These are phyloP conservation scores for Orcinus orca DNA, from an alignment of 2,113 vertebrate species.

Conservation along the genomic window DNA sequence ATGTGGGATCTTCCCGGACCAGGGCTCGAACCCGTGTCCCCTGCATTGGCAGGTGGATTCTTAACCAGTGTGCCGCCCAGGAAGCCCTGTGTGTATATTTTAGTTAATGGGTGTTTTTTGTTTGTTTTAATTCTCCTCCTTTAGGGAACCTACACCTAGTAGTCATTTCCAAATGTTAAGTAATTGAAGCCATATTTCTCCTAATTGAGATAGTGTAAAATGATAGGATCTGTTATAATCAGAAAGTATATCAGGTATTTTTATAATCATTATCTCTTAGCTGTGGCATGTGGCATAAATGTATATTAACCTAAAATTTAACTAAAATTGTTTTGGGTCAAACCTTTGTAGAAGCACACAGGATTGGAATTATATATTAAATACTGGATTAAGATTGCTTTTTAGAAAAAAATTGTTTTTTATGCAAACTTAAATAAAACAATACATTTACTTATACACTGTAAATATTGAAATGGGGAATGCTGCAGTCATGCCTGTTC, in stretches of 20 bases:
- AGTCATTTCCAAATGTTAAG: neutral
- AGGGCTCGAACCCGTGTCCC: no score
- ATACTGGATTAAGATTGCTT: neutral
- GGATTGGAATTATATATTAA: constrained; percentile 35
- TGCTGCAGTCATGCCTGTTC: neutral
- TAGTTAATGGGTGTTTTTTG: neutral
- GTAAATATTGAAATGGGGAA: neutral
- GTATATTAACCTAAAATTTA: neutral
- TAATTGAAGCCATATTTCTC: neutral
- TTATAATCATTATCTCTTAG: neutral
- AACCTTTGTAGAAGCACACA: constrained; percentile 14
- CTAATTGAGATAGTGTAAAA: neutral
- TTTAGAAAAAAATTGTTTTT: constrained; percentile 7
- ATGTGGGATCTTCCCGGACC: no score
- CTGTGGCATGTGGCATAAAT: neutral
- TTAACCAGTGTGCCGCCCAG: no score
- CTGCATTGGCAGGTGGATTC: no score
- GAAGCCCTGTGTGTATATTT: neutral
- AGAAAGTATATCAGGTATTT: neutral
- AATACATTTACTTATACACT: neutral
- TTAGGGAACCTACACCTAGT: constrained; percentile 7
- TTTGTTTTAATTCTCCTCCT: neutral
- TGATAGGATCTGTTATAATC: neutral
- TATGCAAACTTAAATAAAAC: neutral
- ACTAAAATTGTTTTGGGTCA: neutral